Conservation (phyloP, 2,888 invertebrate genomes). For the Norana najaformis region DNA sequence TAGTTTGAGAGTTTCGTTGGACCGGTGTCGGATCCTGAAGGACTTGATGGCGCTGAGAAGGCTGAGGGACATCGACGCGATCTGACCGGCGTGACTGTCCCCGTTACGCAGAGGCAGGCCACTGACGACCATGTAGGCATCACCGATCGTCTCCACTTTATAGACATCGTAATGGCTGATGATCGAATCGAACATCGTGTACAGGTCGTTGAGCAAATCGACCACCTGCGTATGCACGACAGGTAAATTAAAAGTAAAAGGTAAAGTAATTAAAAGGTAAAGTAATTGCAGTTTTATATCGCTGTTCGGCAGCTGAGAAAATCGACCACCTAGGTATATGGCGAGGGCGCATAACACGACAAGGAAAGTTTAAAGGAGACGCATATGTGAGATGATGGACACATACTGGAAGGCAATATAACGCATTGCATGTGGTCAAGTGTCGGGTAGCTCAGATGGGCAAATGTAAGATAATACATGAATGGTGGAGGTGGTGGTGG, state of each 20-base stretch:
- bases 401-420: too few species aligned
- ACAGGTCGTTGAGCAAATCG: constrained; percentile 82
- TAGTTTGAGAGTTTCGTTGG: constrained; percentile 55
- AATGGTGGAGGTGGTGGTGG: too few species aligned
- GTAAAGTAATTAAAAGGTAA: too few species aligned
- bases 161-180: constrained; percentile 86
- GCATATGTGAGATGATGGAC: too few species aligned
- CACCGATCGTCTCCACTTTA: constrained; percentile 72
- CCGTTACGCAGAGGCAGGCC: constrained; percentile 58
- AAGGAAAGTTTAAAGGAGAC: too few species aligned
- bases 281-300: too few species aligned
- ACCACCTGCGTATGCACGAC: constrained; percentile 72
- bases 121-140: constrained; percentile 43
- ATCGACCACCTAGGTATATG: constrained; percentile 69
- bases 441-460: too few species aligned
- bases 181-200: constrained; percentile 84
- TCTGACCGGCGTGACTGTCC: constrained; percentile 59
- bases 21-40: constrained; percentile 55
- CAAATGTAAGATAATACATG: too few species aligned
- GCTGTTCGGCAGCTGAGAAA: constrained; percentile 82
- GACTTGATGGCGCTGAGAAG: constrained; percentile 55
- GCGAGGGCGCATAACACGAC: too few species aligned
- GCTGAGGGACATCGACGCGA: constrained; percentile 60
- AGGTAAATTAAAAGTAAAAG: too few species aligned
- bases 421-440: too few species aligned